Evolutionary conservation across 2,888 invertebrate genomes (phyloP).

Genomic region (Latrodectus hesperus): DNA sequence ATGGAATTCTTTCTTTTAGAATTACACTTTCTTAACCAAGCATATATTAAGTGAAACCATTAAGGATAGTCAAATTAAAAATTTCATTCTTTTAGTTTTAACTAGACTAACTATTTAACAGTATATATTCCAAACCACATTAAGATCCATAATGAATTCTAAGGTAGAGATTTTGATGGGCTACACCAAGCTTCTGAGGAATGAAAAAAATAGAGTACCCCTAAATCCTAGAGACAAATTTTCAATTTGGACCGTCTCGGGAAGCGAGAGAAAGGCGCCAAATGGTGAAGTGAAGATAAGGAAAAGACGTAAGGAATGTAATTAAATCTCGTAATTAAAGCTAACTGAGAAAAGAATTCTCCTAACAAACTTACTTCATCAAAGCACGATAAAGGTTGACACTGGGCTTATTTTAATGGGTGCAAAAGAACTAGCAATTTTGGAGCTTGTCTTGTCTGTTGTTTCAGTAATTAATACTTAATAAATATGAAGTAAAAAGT

Average conservation of each 20-base stretch:
- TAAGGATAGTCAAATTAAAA: too few species aligned
- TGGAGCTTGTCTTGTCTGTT: constrained; percentile 11
- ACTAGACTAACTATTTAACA: too few species aligned
- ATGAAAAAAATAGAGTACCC: neutral
- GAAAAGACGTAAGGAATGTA: constrained; percentile 30
- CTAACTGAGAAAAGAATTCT: constrained; percentile 50
- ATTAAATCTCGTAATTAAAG: constrained; percentile 62
- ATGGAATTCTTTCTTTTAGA: too few species aligned
- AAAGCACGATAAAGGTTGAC: constrained; percentile 28
- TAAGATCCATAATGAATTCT: neutral
- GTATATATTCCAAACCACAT: too few species aligned
- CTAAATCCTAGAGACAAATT: constrained; percentile 10
- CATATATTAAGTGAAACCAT: too few species aligned
- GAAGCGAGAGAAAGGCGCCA: neutral
- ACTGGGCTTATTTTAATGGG: constrained; percentile 14
- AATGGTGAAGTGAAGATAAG: constrained; percentile 21
- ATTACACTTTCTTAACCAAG: too few species aligned
- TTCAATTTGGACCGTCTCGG: constrained; percentile 9
- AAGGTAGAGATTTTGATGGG: neutral
- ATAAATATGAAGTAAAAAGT: constrained; percentile 19
- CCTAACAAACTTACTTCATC: constrained; percentile 51
- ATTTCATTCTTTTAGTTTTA: too few species aligned
- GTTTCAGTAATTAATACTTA: constrained; percentile 48
- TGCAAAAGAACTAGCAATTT: constrained; percentile 42
- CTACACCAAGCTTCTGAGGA: neutral